These are phyloP conservation scores for Chloroclysta siterata DNA, from an alignment of 2,888 invertebrate species.

Conservation along the genomic window DNA sequence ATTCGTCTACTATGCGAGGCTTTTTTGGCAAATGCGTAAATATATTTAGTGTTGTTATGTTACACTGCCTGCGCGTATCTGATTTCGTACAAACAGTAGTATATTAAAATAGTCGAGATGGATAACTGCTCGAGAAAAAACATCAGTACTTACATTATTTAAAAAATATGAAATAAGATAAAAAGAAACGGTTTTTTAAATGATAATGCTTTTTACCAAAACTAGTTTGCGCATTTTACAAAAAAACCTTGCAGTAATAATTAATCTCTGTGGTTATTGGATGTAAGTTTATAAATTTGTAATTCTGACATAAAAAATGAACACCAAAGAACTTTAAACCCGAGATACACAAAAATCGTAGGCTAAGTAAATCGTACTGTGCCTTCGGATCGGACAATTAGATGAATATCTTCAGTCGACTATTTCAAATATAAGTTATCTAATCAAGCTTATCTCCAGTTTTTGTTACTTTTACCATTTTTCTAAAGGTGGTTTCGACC, in stretches of 20 bases:
- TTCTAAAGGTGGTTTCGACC: too few species aligned
- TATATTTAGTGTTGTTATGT: too few species aligned
- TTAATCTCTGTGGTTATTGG: neutral
- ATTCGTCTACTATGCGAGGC: too few species aligned
- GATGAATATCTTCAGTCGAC: slow-evolving; percentile 4
- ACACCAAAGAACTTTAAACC: neutral
- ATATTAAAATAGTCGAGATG: too few species aligned
- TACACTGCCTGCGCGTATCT: too few species aligned
- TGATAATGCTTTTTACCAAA: too few species aligned
- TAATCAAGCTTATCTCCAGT: slow-evolving; percentile 12
- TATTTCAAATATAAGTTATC: slow-evolving; percentile 2
- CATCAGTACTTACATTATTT: neutral
- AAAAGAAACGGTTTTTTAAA: too few species aligned
- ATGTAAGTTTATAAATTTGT: neutral
- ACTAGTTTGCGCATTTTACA: neutral
- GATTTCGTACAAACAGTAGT: too few species aligned
- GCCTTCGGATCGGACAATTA: slow-evolving; percentile 23
- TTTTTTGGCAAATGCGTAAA: too few species aligned
- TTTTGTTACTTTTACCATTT: neutral
- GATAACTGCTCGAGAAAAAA: too few species aligned
- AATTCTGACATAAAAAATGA: neutral
- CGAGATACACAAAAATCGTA: neutral
- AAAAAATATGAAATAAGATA: neutral
- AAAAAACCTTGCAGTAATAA: neutral
- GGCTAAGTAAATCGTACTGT: slow-evolving; percentile 18